Conservation (phyloP, 2,113 vertebrate species). For the Anthoscopus minutus region DNA sequence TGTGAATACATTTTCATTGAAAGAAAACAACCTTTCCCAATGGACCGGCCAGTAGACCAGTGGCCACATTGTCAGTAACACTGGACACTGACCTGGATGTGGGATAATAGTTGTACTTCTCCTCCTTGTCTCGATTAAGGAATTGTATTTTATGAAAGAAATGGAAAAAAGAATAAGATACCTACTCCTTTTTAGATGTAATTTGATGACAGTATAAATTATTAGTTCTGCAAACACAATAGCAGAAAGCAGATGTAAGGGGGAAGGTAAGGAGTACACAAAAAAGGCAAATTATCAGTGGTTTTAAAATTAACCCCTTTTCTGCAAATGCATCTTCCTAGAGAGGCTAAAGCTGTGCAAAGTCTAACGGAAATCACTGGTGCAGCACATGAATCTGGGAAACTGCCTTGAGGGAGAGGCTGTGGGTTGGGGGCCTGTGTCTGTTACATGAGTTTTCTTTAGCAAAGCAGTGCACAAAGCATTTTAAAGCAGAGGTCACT, state of each 20-base stretch:
- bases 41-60: background rate
- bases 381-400: background rate
- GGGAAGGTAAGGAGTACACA: background rate
- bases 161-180: background rate
- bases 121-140: background rate
- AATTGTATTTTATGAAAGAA: background rate
- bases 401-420: fast-evolving
- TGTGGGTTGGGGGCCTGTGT: background rate
- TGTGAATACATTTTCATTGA: background rate
- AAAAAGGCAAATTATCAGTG: background rate
- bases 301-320: background rate
- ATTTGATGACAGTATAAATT: background rate
- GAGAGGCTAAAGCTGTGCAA: background rate
- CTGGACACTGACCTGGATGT: background rate
- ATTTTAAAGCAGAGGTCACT: background rate
- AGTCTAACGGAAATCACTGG: background rate
- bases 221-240: background rate
- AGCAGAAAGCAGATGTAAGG: background rate
- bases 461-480: background rate
- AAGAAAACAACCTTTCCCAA: background rate
- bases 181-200: background rate
- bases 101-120: background rate
- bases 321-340: background rate
- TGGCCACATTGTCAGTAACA: background rate
- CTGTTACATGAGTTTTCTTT: background rate